These are phyloP conservation scores for Cyrtodaria siliqua DNA, from an alignment of 2,888 invertebrate genomes.

Conservation along the genomic window DNA sequence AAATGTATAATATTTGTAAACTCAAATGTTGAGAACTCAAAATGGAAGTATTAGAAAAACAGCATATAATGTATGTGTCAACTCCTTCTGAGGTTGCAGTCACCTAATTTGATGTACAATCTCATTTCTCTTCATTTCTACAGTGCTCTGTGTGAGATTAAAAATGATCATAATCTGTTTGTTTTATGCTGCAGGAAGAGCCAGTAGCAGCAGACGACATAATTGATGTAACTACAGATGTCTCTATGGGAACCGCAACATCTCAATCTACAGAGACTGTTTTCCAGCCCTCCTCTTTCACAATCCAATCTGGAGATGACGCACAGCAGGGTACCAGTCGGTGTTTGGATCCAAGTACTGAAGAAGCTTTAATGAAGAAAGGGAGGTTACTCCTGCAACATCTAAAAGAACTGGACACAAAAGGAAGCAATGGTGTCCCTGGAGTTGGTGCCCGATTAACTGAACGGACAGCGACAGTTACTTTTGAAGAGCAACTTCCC, in stretches of 20 bases:
- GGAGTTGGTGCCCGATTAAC: not conserved
- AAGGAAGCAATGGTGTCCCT: conserved; percentile 6
- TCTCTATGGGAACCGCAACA: conserved; percentile 24
- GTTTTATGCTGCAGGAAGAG: conserved; percentile 1
- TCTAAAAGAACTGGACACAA: conserved; percentile 43
- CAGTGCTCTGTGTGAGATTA: no score
- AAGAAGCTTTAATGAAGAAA: conserved; percentile 55
- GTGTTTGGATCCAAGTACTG: conserved; percentile 21
- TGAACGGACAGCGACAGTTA: conserved; percentile 4
- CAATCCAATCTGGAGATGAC: not conserved
- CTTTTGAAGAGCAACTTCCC: not conserved
- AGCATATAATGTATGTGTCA: no score
- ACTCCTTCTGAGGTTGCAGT: no score
- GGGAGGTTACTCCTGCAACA: conserved; percentile 60
- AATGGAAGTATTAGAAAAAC: no score
- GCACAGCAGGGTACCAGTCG: conserved; percentile 1
- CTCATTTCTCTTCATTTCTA: no score
- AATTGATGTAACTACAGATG: conserved; percentile 49
- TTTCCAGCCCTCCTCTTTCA: no score
- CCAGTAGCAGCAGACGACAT: conserved; percentile 30
- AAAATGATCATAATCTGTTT: no score
- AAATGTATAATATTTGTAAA: no score
- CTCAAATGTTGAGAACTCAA: no score
- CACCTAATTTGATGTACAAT: no score
- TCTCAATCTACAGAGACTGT: not conserved